Evolutionary conservation across 2,113 vertebrate genomes (phyloP).

Genomic region (Alectura lathami): DNA sequence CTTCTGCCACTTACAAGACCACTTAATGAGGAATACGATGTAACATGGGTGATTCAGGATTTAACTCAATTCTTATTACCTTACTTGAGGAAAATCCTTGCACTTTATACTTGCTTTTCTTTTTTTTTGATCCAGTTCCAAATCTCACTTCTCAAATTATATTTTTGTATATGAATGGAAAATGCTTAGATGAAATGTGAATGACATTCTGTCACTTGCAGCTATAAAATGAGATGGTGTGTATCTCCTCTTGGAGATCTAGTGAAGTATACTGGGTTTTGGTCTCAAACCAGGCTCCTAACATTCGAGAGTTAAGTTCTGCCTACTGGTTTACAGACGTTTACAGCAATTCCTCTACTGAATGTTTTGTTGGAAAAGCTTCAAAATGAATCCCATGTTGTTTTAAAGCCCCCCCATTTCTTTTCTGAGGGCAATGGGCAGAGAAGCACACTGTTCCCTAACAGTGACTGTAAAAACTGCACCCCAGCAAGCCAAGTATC

Average conservation of each 20-base stretch:
- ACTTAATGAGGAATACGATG: not conserved
- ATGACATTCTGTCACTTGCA: not conserved
- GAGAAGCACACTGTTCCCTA: not conserved
- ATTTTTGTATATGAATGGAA: not conserved
- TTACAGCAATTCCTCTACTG: not conserved
- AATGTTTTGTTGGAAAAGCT: constrained; percentile 17
- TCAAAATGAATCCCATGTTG: not conserved
- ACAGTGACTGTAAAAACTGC: not conserved
- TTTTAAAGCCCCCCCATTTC: constrained; percentile 4
- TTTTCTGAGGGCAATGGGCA: constrained; percentile 14
- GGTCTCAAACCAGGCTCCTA: not conserved
- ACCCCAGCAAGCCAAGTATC: constrained; percentile 3
- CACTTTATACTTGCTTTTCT: not conserved
- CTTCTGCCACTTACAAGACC: not conserved
- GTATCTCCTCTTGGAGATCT: not conserved
- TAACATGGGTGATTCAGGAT: not conserved
- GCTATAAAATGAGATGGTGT: not conserved
- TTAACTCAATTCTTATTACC: not conserved
- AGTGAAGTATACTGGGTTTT: not conserved
- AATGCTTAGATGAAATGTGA: not conserved
- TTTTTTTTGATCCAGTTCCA: not conserved
- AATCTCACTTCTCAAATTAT: not conserved
- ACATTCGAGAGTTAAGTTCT: constrained; percentile 6
- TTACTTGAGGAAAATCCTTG: not conserved
- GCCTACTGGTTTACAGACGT: not conserved